These are phyloP conservation scores for Arrhamphus sclerolepis DNA, from an alignment of 2,797 vertebrate genomes.

Conservation along the genomic window DNA sequence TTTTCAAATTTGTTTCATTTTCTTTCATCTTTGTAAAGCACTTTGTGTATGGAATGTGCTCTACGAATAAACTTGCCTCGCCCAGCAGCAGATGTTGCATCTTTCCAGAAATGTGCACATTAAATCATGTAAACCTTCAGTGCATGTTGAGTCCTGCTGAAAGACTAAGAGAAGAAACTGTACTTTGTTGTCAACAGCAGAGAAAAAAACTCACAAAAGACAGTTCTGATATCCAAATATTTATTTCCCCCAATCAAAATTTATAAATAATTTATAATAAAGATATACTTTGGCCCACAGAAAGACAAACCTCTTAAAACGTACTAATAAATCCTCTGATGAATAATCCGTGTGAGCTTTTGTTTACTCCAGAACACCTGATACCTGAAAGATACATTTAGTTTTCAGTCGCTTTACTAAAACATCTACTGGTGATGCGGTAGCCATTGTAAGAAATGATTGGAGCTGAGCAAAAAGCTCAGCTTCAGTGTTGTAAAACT, in stretches of 20 bases:
- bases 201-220: conserved; percentile 2
- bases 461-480: conserved; percentile 14
- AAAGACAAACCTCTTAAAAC: conserved; percentile 42
- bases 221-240: conserved; percentile 39
- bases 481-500: conserved; percentile 8
- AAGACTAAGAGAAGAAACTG: too few relatives aligned
- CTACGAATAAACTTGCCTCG: too few relatives aligned
- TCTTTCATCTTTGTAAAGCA: too few relatives aligned
- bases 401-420: conserved; percentile 18
- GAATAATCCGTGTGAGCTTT: conserved; percentile 9
- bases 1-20: too few relatives aligned
- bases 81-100: too few relatives aligned
- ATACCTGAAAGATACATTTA: conserved; percentile 39
- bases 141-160: too few relatives aligned
- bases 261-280: conserved; percentile 63
- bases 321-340: conserved; percentile 23
- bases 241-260: conserved; percentile 51
- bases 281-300: conserved; percentile 55
- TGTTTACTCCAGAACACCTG: conserved; percentile 15
- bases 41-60: too few relatives aligned
- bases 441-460: conserved; percentile 3
- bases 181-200: too few relatives aligned
- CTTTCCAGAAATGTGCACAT: too few relatives aligned
- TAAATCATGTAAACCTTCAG: too few relatives aligned
- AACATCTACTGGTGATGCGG: conserved; percentile 3